A percentile compares a stretch with the other conserved stretches of the same genome.
These are phyloP conservation scores for Hemistola chrysoprasaria DNA, from an alignment of 2,888 invertebrate species.

Conservation along the genomic window DNA sequence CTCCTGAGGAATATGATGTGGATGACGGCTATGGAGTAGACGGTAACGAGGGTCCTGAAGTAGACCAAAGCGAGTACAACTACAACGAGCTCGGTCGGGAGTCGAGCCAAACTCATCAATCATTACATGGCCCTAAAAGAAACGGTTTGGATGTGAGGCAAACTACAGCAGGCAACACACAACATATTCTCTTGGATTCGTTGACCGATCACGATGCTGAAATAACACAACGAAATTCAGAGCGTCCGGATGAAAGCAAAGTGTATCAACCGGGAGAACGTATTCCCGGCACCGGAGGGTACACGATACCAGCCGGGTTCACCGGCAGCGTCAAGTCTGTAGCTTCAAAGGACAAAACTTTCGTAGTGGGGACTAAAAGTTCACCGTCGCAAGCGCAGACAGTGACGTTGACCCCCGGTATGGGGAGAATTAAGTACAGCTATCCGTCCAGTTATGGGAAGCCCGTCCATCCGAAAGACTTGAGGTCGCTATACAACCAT, in stretches of 20 bases:
- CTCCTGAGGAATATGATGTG: constrained; percentile 66
- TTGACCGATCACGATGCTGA: constrained; percentile 82
- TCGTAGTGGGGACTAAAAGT: constrained; percentile 78
- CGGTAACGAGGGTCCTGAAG: constrained; percentile 64
- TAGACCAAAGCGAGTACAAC: constrained; percentile 80
- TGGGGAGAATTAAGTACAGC: constrained; percentile 66
- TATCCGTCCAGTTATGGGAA: constrained; percentile 50
- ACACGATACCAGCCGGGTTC: constrained; percentile 86
- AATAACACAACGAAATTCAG: constrained; percentile 82
- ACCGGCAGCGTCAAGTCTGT: constrained; percentile 86
- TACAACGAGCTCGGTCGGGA: constrained; percentile 81
- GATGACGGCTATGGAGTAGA: constrained; percentile 65
- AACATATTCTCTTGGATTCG: constrained; percentile 83
- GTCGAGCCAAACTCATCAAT: constrained; percentile 56
- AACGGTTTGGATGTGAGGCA: constrained; percentile 70
- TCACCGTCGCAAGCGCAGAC: constrained; percentile 87
- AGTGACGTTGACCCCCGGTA: constrained; percentile 77
- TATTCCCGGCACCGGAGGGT: constrained; percentile 85
- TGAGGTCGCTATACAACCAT: constrained; percentile 56
- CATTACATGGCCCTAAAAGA: constrained; percentile 51
- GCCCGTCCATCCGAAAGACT: constrained; percentile 58
- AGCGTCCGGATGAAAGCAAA: constrained; percentile 77
- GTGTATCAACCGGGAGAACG: constrained; percentile 85
- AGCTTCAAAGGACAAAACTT: constrained; percentile 82
- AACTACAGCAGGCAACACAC: constrained; percentile 80